A percentile compares a stretch with the other conserved stretches of the same genome.
These are phyloP conservation scores for Taenaris catops DNA, from an alignment of 2,888 invertebrate genomes.

Conservation along the genomic window DNA sequence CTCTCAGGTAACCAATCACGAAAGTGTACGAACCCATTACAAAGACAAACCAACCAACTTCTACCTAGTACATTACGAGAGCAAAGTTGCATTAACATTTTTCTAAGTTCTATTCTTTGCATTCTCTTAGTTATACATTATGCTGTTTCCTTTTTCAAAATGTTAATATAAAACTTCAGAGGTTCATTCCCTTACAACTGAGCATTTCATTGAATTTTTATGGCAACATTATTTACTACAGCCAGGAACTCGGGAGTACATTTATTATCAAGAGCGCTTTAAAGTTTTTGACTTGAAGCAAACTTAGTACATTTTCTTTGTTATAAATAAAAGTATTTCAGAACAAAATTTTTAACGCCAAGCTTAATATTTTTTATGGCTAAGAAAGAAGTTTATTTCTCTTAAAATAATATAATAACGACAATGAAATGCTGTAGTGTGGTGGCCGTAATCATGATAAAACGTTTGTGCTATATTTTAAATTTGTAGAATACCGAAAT, in stretches of 20 bases:
- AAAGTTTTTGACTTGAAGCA: conserved; percentile 5
- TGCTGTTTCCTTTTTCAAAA: conserved; percentile 4
- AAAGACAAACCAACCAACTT: too few relatives aligned
- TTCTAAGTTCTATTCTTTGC: not conserved
- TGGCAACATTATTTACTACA: conserved; percentile 14
- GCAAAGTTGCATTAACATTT: not conserved
- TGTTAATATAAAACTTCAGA: conserved; percentile 8
- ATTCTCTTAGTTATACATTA: conserved; percentile 2
- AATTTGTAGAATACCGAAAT: too few relatives aligned
- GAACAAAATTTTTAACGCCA: not conserved
- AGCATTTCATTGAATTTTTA: conserved; percentile 13
- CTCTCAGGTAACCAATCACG: too few relatives aligned
- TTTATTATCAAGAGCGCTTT: conserved; percentile 12
- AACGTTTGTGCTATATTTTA: too few relatives aligned
- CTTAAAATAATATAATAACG: too few relatives aligned
- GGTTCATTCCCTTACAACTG: conserved; percentile 8
- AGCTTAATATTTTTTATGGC: not conserved
- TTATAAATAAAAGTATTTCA: conserved; percentile 3
- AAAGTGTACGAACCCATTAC: too few relatives aligned
- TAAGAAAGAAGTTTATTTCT: too few relatives aligned
- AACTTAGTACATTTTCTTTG: conserved; percentile 11
- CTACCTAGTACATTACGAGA: too few relatives aligned
- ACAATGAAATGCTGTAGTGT: too few relatives aligned
- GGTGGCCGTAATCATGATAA: too few relatives aligned
- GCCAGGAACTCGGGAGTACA: conserved; percentile 10